Evolutionary conservation across 2,888 invertebrate species (phyloP), one percentile per base, ranked within the genome.

Genomic region (Mantis religiosa): DNA sequence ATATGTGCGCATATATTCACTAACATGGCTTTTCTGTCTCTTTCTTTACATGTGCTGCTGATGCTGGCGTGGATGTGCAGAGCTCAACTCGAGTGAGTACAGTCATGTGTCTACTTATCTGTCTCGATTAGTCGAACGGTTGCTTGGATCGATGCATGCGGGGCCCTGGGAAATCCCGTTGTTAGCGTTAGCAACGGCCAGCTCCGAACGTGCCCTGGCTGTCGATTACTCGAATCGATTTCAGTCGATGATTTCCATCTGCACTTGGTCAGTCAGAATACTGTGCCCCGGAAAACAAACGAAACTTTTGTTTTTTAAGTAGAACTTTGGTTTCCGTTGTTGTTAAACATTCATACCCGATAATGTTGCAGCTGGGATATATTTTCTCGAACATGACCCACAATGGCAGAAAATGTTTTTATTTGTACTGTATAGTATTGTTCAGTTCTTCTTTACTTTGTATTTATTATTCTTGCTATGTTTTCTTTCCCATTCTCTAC

Each of bases 51-150:
- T 82, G 81, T 82, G 88, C 83, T 41, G 30, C 87, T 27, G 89
- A 85, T 89, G 90, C 90, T 47, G 30, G 89, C 88, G 82, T 90
- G 88, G 87, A 87, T 89, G 90, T 91, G 91, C 93, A 95, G 95
- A 94, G 95, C 95, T 91, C 95, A 95, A 92, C 94, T 95, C 92
- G 95, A 95, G 95, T 95, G 92, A 95, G 95, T 95, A 94, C 54
- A 71, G 54, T 71, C 54, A 71, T 71, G 20, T 20, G 54, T 71
- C 54, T 71, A 71, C 54, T 71, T 71, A 71, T 20, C 54, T 20
- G 15, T 71, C 54, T 71, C 54, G 54, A 71, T 71, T 71, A 71
- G 54, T 71, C 54, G 54, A 71, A 71, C 20, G 54, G 54, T 71
- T 71, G 54, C 54, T 71, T 71, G 41, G 41, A 41, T 41, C 20